Base-by-base conservation (phyloP, 1,140 invertebrate genomes). In the Coptotermes formosanus region DNA sequence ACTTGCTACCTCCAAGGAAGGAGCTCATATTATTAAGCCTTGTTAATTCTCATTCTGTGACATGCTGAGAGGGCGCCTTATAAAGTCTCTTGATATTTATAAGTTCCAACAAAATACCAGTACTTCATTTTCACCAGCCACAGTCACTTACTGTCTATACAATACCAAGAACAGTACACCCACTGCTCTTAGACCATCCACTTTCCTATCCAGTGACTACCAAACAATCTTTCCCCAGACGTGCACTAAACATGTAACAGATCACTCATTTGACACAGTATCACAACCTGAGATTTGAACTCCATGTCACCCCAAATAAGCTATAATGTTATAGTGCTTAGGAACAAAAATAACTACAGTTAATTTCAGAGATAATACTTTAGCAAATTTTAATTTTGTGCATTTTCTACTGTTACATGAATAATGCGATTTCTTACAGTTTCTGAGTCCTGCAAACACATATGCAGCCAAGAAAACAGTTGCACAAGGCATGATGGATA, bases 401-500 rank as follows among this genome's bases (percentile, higher is more conserved):
- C 14, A 14, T 75, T 30, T 38, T 38, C n/a, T 30, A 30, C n/a
- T 8, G n/a, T 75, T 25, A 75, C 7, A 12, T 4, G 7, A 9
- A 75, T 8, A 75, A 75, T 11, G 14, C 9, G 9, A 25, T 75
- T 30, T 75, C n/a, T 75, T 75, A 75, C 64, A 75, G 64, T 75
- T 75, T 25, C n/a, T 75, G 64, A 75, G 64, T 30, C 64, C 83
- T 30, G 85, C 85, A 52, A 85, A 85, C 44, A 85, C 86, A n/a
- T 86, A 86, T 43, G 86, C 90, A 23, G 90, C 90, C 0, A 91
- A 91, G 86, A 91, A 91, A 87, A 91, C 90, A 21, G 88, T 91
- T 32, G 90, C 90, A 19, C 91, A 89, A 86, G 89, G 89, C 25
- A 89, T 89, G 89, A 88, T 89, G 89, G 89, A 89, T 87, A 87